Conservation (phyloP, 2,888 invertebrate genomes). For the Diarsia rubi region DNA sequence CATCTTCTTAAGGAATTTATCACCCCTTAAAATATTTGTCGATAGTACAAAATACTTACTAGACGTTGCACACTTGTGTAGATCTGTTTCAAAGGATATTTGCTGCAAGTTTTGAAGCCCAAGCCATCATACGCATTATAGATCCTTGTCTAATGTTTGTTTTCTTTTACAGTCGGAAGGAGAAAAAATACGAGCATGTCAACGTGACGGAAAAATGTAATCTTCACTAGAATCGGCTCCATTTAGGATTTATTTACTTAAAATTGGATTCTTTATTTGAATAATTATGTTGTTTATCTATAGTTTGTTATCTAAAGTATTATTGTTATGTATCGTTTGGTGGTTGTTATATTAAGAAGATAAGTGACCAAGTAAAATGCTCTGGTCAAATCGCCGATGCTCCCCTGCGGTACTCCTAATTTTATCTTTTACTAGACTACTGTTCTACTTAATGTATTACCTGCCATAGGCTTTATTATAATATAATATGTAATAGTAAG, state of each 20-base stretch:
- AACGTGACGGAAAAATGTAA: constrained; percentile 71
- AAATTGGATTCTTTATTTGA: constrained; percentile 29
- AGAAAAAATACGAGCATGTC: constrained; percentile 80
- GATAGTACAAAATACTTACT: background rate
- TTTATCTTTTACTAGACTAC: background rate
- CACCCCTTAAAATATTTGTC: background rate
- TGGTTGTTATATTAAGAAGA: constrained; percentile 15
- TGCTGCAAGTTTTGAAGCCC: background rate
- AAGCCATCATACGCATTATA: background rate
- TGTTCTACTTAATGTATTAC: constrained; percentile 15
- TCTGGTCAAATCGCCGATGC: constrained; percentile 16
- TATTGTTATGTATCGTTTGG: constrained; percentile 20
- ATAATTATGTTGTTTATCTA: constrained; percentile 12
- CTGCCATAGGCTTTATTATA: constrained; percentile 15
- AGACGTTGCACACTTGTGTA: background rate
- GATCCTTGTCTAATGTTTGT: background rate
- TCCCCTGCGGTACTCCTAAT: constrained; percentile 13
- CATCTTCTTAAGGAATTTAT: background rate
- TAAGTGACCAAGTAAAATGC: constrained; percentile 36
- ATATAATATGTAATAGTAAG: constrained; percentile 11
- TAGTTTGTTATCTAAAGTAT: constrained; percentile 23
- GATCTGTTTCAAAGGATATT: background rate
- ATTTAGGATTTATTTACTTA: constrained; percentile 19
- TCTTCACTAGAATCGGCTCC: constrained; percentile 5
- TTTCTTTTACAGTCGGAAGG: constrained; percentile 80